Conservation (phyloP, 2,888 invertebrate species). For the Brenthis ino region DNA sequence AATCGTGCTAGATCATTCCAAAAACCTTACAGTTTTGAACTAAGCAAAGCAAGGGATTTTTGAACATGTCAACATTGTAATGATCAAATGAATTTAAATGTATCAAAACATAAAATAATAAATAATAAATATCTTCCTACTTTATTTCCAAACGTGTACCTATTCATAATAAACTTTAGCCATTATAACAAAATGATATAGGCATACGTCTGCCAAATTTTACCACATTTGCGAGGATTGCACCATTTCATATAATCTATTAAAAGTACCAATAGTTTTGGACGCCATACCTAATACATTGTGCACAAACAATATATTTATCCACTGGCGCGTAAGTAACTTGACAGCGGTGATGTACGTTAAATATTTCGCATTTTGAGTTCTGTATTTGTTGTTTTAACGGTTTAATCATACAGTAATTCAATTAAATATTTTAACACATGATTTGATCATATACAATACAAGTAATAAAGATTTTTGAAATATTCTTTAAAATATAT, state of each 20-base stretch:
- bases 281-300: constrained; percentile 31
- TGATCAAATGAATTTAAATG: neutral
- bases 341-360: constrained; percentile 13
- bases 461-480: too few relatives aligned
- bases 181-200: constrained; percentile 14
- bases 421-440: too few relatives aligned
- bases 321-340: constrained; percentile 31
- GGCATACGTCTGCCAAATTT: constrained; percentile 13
- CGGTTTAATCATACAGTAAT: too few relatives aligned
- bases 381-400: neutral
- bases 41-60: too few relatives aligned
- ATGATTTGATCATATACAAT: too few relatives aligned
- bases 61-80: too few relatives aligned
- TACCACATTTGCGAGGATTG: constrained; percentile 21
- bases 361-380: constrained; percentile 6
- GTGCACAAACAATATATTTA: constrained; percentile 31
- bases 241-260: constrained; percentile 30
- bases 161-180: constrained; percentile 10
- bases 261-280: constrained; percentile 33
- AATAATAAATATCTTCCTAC: neutral
- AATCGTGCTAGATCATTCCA: too few relatives aligned
- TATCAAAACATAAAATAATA: too few relatives aligned
- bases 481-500: too few relatives aligned
- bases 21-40: too few relatives aligned
- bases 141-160: neutral